A percentile compares a stretch with the other conserved stretches of the same genome.
phyloP scores from a whole-genome alignment of 2,888 invertebrate genomes.

The Coelinius sp. region DNA sequence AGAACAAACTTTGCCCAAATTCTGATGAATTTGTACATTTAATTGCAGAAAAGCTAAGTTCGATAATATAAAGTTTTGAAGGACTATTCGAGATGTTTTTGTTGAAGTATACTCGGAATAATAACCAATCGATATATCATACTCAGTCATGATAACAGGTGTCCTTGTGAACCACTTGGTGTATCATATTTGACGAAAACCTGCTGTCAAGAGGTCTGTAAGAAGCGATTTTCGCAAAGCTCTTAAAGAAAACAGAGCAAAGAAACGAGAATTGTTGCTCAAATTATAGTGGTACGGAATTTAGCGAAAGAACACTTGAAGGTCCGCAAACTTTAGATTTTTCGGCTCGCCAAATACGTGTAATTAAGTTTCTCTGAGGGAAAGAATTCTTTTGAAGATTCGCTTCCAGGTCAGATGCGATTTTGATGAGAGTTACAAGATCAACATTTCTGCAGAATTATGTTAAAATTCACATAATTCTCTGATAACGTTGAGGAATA shows the following conservation, averaged over 20 bases:
- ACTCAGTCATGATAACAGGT: too few species aligned
- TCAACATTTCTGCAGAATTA: not conserved
- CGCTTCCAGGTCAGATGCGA: not conserved
- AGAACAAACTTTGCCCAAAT: not conserved
- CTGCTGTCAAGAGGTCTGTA: not conserved
- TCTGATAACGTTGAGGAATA: not conserved
- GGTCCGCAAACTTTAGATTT: conserved; percentile 19
- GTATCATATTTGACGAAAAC: too few species aligned
- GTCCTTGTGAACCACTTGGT: too few species aligned
- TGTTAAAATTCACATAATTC: not conserved
- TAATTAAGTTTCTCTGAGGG: conserved; percentile 13
- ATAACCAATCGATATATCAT: too few species aligned
- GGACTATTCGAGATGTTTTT: too few species aligned
- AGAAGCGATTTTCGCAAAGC: not conserved
- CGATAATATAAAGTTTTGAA: too few species aligned
- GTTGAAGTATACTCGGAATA: too few species aligned
- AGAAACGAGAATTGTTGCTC: not conserved
- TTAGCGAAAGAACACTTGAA: not conserved
- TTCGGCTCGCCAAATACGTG: not conserved
- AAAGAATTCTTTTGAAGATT: conserved; percentile 14
- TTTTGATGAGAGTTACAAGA: not conserved
- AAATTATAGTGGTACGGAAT: not conserved
- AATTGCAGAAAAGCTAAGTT: too few species aligned
- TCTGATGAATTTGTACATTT: not conserved
- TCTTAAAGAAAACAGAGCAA: not conserved